Base-by-base conservation (phyloP, 2,797 vertebrate genomes). In the Sphenodon punctatus region DNA sequence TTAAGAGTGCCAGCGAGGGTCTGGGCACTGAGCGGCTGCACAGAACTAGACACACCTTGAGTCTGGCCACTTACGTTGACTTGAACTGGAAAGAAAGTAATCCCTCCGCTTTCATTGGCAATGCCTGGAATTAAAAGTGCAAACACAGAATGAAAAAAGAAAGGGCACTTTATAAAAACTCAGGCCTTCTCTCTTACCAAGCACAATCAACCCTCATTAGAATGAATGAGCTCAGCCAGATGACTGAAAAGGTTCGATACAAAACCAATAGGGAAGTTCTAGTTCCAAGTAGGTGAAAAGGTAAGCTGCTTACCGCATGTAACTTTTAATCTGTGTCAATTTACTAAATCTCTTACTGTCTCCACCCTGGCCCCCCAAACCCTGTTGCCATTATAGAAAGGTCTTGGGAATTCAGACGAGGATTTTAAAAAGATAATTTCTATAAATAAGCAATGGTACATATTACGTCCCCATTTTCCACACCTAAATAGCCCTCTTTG, bases 41-140 rank as follows among this genome's bases (percentile, higher is more conserved):
- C 92, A 78, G 95, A 86, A 36, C 91, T 85, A 1, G 96, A 27
- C 20, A 96, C 94, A 8, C 96, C 84, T 1, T 93, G 95, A 2
- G 96, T 89, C 92, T 97, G 97, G 1, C 96, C 91, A 0, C 95
- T 95, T 13, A 98, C 92, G 1, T 96, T 97, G 14, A 98, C 96
- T 30, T 98, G 97, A 17, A 98, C 95, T 0, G 98, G 97, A 88
- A 98, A 97, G 93, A 98, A 97, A 2, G 97, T 98, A 84, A 98
- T 98, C 49, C 97, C 97, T 86, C 98, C 97, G 1, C 96, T 98
- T 91, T 98, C 97, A 69, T 98, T 98, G 90, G 97, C 96, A 79
- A 98, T 98, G 38, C 97, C 97, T 98, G 88, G 19, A 87, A 75
- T 78, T 78, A 53, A 59, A 86, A 46, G 2, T 14, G 34, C 12